Evolutionary conservation across 1,140 invertebrate genomes (phyloP), one percentile per base, ranked within the genome.

Genomic region (Drosophila gunungcola): DNA sequence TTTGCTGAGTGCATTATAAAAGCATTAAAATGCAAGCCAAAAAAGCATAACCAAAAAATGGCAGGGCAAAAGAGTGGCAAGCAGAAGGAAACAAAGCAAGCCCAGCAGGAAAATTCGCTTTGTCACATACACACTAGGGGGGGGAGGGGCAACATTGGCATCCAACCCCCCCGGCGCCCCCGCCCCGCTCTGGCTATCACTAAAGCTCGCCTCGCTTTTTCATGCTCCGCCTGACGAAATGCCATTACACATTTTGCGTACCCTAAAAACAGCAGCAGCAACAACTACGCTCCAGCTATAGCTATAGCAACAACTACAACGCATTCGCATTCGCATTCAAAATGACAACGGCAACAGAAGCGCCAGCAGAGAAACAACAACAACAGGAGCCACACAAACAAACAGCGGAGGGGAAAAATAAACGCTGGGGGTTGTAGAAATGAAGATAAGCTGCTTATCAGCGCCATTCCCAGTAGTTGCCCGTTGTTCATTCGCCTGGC

Each of bases 381-480:
- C 68, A 80, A 58, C 68, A 56, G 34, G 60, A 75, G 36, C 63
- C 39, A 46, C 69, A 78, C 65, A 84, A 77, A 80, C 80, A 88
- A 73, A 64, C 67, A 60, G 62, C 67, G 42, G 49, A 56, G 57
- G 61, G 46, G 36, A 78, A 88, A 88, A 88, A 88, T 88, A 89
- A 84, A 78, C 80, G 80, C 84, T 88, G 72, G 76, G 69, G 84
- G 84, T 88, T 88, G 84, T 88, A 80, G 84, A 84, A 88, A 89
- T 88, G 84, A 83, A 88, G 84, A 88, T 88, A 88, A 88, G 84
- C 84, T 88, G 84, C 84, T 88, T 88, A 88, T 88, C 84, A 88
- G 84, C 81, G 80, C 84, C 80, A 89, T 89, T 86, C 79, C 83
- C 78, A 80, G 77, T 81, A 73, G 55, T 69, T 67, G 38, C 65